Evolutionary conservation across 1,140 invertebrate species (phyloP).

Genomic region (Chrysopa pallens): DNA sequence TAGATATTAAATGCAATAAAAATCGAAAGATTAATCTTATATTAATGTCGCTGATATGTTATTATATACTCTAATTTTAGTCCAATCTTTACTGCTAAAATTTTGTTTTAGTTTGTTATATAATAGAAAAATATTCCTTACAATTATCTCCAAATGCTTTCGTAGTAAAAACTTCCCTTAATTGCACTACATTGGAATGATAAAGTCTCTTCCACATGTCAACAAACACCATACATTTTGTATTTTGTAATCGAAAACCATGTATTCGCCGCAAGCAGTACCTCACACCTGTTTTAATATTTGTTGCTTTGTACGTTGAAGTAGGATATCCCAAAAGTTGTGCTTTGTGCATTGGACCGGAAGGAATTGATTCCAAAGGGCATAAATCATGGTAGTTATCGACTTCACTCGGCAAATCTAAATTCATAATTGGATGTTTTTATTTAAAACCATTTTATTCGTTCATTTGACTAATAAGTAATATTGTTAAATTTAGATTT

Average conservation of each 20-base stretch:
- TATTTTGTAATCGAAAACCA: constrained; percentile 63
- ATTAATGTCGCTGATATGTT: no score
- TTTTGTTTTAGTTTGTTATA: no score
- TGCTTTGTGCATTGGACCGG: constrained; percentile 35
- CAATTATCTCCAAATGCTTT: constrained; percentile 92
- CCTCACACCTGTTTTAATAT: constrained; percentile 68
- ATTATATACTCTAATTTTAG: no score
- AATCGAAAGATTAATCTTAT: no score
- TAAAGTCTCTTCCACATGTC: constrained; percentile 88
- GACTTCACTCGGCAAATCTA: constrained; percentile 67
- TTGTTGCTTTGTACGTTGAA: constrained; percentile 82
- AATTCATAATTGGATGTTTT: constrained; percentile 10
- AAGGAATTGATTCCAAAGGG: constrained; percentile 55
- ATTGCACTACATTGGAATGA: constrained; percentile 82
- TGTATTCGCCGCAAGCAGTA: constrained; percentile 82
- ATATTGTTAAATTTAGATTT: no score
- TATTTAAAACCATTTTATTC: no score
- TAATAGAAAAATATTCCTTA: constrained; percentile 29
- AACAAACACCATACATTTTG: constrained; percentile 68
- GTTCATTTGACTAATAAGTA: no score
- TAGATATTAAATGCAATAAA: no score
- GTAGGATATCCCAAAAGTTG: constrained; percentile 55
- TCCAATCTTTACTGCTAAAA: no score
- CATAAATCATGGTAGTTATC: constrained; percentile 80
- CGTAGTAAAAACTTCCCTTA: constrained; percentile 87